Evolutionary conservation across 2,888 invertebrate species (phyloP), one percentile per base, ranked within the genome.

Genomic region (Augochlorella aurata): DNA sequence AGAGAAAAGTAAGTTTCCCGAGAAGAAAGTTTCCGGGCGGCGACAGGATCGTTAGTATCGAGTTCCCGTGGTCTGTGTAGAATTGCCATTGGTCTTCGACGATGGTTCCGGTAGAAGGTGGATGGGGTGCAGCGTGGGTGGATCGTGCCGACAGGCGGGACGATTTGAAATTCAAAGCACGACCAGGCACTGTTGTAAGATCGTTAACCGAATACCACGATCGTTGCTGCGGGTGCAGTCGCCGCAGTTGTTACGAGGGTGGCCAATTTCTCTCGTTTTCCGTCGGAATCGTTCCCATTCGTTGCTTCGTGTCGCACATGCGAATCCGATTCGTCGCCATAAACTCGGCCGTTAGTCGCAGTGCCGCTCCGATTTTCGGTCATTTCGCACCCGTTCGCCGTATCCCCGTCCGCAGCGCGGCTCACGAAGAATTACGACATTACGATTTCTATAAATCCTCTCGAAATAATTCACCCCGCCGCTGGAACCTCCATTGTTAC

Each of bases 101-200:
- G 82, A 76, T 74, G 44, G 69, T 44, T 54, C 7, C 49, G 29
- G 38, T 65, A 5, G 38, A n/a, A 5, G n/a, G 5, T 10, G n/a
- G n/a, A 12, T 44, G n/a, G 18, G 50, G 18, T 29, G 68, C 47
- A 18, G n/a, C 24, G 21, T 18, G 21, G n/a, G 44, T 38, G 67
- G 66, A 50, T 44, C 38, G 50, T 24, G 69, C 24, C 73, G 73
- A 61, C 66, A 38, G 77, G 68, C 77, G 73, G 82, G 38, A 78
- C 69, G 47, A 85, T 83, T 89, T 89, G 88, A 89, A 86, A 89
- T 89, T 89, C 88, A 89, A 84, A 86, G 82, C 89, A 87, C 82
- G 84, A 78, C 61, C 69, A 70, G 67, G 21, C 76, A 73, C 78
- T 85, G 85, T 89, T 88, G 88, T 88, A 87, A 89, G 88, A 89